phyloP scores from a whole-genome alignment of 2,888 invertebrate species.

The Netelia virgata region DNA sequence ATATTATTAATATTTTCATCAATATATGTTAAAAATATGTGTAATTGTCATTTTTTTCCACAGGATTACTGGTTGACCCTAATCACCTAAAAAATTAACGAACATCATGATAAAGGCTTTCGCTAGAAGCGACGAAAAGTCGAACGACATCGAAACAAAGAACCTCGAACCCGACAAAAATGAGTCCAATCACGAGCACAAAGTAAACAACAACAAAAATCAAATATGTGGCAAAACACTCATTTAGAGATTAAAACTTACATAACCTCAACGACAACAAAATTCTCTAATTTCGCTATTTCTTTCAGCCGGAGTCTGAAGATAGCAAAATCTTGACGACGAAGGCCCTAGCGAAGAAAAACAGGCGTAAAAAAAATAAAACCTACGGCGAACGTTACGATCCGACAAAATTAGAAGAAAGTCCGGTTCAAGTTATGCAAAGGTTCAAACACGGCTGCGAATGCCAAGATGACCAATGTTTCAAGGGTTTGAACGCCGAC shows the following conservation, averaged over 20 bases:
- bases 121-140: background rate
- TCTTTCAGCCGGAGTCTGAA: conserved; percentile 85
- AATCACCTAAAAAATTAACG: background rate
- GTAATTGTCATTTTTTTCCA: background rate
- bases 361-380: conserved; percentile 85
- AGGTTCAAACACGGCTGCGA: conserved; percentile 91
- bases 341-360: conserved; percentile 83
- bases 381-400: conserved; percentile 85
- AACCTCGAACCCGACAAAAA: conserved; percentile 22
- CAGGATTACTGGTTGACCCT: background rate
- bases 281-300: conserved; percentile 66
- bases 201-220: conserved; percentile 19
- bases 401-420: conserved; percentile 89
- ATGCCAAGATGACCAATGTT: conserved; percentile 91
- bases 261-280: conserved; percentile 64
- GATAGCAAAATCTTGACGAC: conserved; percentile 75
- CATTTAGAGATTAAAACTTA: background rate
- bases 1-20: no score
- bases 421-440: conserved; percentile 89
- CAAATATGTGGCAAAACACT: background rate
- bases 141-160: conserved; percentile 37
- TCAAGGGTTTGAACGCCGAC: conserved; percentile 90
- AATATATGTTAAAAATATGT: no score
- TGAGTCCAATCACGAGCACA: conserved; percentile 29
- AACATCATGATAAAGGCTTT: conserved; percentile 12